These are phyloP conservation scores for Atopsyche davidsoni DNA, from an alignment of 1,140 invertebrate species.

Conservation along the genomic window DNA sequence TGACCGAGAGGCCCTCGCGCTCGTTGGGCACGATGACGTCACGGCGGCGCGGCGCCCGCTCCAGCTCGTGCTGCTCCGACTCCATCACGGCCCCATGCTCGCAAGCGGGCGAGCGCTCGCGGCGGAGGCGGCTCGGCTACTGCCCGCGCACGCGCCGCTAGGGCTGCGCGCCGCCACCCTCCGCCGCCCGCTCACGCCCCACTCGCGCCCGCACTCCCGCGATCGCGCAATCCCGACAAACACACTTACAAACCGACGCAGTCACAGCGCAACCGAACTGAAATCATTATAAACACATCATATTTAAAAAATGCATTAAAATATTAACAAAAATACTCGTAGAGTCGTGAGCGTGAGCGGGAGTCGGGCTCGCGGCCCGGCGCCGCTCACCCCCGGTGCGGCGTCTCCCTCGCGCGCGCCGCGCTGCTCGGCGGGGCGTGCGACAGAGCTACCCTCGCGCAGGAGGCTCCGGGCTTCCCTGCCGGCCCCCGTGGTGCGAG, in stretches of 20 bases:
- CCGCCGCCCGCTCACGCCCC: constrained; percentile 32
- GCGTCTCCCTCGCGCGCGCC: constrained; percentile 22
- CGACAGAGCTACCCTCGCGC: constrained; percentile 43
- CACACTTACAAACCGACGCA: too few species aligned
- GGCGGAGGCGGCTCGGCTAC: constrained; percentile 45
- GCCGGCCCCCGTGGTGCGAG: constrained; percentile 23
- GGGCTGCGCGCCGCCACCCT: constrained; percentile 32
- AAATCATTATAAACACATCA: too few species aligned
- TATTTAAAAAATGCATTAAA: too few species aligned
- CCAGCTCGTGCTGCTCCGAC: constrained; percentile 20
- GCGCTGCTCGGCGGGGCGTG: constrained; percentile 37
- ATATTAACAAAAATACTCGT: too few species aligned
- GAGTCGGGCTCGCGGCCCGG: constrained; percentile 7
- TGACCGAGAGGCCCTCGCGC: constrained; percentile 46
- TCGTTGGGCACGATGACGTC: constrained; percentile 32
- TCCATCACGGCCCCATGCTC: constrained; percentile 8
- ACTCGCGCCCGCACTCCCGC: constrained; percentile 8
- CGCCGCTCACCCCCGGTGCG: too few species aligned
- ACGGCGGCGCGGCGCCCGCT: constrained; percentile 16
- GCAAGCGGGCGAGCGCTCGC: constrained; percentile 41
- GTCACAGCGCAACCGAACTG: too few species aligned
- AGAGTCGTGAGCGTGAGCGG: too few species aligned
- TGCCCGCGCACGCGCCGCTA: constrained; percentile 42
- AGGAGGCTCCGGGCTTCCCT: constrained; percentile 42
- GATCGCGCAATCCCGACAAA: neutral